Evolutionary conservation across 1,140 invertebrate species (phyloP).

Genomic region (Aphidius gifuensis): DNA sequence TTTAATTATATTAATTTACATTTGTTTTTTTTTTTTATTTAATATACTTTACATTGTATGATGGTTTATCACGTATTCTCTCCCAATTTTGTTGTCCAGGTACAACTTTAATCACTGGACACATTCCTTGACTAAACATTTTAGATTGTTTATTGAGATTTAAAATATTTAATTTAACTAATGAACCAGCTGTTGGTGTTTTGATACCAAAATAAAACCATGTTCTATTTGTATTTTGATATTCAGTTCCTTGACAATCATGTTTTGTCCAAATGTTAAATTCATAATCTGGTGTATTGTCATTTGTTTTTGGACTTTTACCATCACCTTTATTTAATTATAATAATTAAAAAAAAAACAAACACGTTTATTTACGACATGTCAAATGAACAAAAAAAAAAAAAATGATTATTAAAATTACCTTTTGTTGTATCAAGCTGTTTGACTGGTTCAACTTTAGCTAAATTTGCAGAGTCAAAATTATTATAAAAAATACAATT

Average conservation of each 20-base stretch:
- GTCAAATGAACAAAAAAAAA: not conserved
- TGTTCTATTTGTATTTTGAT: conserved; percentile 86
- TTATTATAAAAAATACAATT: conserved; percentile 73
- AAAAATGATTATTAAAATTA: conserved; percentile 24
- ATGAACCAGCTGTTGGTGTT: conserved; percentile 52
- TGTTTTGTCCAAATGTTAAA: conserved; percentile 89
- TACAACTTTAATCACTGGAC: conserved; percentile 71
- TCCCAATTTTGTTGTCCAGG: conserved; percentile 77
- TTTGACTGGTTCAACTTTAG: conserved; percentile 68
- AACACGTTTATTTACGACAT: too few relatives aligned
- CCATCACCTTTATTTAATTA: not conserved
- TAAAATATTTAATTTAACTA: conserved; percentile 79
- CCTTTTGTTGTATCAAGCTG: conserved; percentile 34
- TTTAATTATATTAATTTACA: conserved; percentile 2
- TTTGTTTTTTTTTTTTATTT: not conserved
- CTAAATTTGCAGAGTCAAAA: conserved; percentile 87
- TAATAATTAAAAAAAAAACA: too few relatives aligned
- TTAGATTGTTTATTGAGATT: conserved; percentile 88
- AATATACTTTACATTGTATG: conserved; percentile 54
- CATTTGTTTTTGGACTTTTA: conserved; percentile 39
- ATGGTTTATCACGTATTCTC: conserved; percentile 70
- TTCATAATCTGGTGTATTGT: conserved; percentile 67
- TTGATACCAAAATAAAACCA: conserved; percentile 94
- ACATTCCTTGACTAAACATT: conserved; percentile 89
- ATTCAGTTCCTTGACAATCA: conserved; percentile 83